Evolutionary conservation across 30 jellyfish, hydroid and myxozoan genomes (phyloP).

Genomic region (Turritopsis rubra): DNA sequence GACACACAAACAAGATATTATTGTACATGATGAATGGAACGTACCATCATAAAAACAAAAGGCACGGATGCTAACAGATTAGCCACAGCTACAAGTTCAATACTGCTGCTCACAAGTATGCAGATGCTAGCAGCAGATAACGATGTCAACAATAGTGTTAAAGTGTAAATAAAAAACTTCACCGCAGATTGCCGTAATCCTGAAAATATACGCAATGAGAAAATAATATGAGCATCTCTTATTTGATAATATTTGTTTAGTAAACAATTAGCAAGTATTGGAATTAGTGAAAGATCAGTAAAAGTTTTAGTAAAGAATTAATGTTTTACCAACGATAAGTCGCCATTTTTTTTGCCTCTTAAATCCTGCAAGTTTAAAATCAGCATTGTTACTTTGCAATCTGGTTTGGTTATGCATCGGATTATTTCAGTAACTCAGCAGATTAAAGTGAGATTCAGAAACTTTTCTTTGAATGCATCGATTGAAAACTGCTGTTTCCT

Average conservation of each 20-base stretch:
- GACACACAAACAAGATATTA: no score
- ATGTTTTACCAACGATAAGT: no score
- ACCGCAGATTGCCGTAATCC: conserved; percentile 49
- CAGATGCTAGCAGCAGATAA: conserved; percentile 60
- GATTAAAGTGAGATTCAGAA: no score
- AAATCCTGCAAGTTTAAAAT: no score
- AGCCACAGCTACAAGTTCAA: conserved; percentile 58
- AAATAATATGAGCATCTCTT: background rate
- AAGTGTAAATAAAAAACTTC: conserved; percentile 53
- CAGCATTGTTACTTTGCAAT: no score
- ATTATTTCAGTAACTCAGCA: no score
- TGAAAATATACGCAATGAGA: background rate
- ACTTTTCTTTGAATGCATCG: no score
- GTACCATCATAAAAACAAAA: conserved; percentile 74
- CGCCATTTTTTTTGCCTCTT: no score
- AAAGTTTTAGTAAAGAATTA: no score
- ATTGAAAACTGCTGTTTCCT: background rate
- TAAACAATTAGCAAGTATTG: background rate
- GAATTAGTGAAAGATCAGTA: background rate
- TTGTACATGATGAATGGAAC: no score
- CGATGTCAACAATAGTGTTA: conserved; percentile 39
- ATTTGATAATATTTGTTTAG: background rate
- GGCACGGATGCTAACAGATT: conserved; percentile 53
- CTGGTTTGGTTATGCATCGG: no score
- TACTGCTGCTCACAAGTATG: conserved; percentile 64